Base-by-base conservation (phyloP, 2,797 vertebrate genomes). In the Otolemur crassicaudatus region DNA sequence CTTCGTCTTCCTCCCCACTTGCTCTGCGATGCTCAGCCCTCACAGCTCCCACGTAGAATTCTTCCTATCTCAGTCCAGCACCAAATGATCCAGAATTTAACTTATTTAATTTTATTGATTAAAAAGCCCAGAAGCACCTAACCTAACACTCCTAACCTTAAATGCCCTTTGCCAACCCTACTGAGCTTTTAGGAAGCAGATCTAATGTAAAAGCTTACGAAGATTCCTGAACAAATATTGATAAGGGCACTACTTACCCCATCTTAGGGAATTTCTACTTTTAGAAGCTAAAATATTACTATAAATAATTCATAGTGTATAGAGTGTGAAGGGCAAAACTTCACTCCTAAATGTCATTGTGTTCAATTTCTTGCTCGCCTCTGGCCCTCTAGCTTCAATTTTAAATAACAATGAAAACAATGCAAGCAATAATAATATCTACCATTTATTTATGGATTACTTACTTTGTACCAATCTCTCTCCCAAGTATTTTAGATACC, bases 351-450 rank as follows among this genome's bases (percentile, higher is more conserved):
- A 87, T 73, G 46, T 69, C 56, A 31, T 1, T 31, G 1, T 6
- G 3, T 23, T 43, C 3, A 13, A 11, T 29, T 81, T 34, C 83
- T 84, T 81, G n/a, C 61, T 75, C 75, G 34, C 56, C 85, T 86
- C 37, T 53, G 34, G 14, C 2, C 20, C 27, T 91, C 16, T 19
- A 61, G 34, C n/a, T n/a, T 92, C 12, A 85, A 25, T 3, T 43
- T 81, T 79, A 88, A 85, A 58, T 34, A 34, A 91, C 63, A 89
- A 53, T 43, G 46, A 96, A 88, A 92, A 87, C 43, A 85, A 92
- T 13, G 14, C 13, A 20, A 87, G 19, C 0, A 49, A 31, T 73
- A 76, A n/a, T 4, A 82, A 13, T 27, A 31, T 34, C 89, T 58
- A 8, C 60, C 60, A 56, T 20, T 76, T 70, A 56, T 20, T 70